phyloP scores from a whole-genome alignment of 2,888 invertebrate species.

The Epirrhoe alternata region DNA sequence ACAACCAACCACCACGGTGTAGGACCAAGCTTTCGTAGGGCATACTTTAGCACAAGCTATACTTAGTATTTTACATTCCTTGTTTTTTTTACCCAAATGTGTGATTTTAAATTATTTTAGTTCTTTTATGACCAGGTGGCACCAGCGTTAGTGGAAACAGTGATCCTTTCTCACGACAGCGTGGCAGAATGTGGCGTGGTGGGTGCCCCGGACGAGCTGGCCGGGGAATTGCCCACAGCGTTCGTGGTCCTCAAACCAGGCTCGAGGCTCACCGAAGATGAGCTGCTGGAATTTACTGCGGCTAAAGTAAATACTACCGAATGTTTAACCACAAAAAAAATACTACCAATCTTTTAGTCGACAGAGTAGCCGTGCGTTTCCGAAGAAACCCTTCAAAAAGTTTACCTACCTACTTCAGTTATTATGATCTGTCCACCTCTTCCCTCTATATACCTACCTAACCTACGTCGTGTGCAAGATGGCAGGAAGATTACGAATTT shows the following conservation, averaged over 20 bases:
- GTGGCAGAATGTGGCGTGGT: slow-evolving; percentile 92
- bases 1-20: no score
- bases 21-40: no score
- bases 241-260: slow-evolving; percentile 88
- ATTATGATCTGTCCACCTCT: no score
- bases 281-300: slow-evolving; percentile 83
- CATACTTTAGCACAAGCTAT: no score
- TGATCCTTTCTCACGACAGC: slow-evolving; percentile 88
- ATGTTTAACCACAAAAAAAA: no score
- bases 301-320: slow-evolving; percentile 61
- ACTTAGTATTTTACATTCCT: no score
- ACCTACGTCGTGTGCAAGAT: no score
- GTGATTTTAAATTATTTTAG: neutral
- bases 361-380: neutral
- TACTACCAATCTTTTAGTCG: no score
- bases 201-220: slow-evolving; percentile 88
- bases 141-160: slow-evolving; percentile 92
- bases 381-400: no score
- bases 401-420: no score
- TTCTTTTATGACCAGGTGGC: slow-evolving; percentile 80
- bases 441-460: no score
- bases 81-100: neutral
- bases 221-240: slow-evolving; percentile 91
- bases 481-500: no score
- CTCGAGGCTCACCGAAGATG: slow-evolving; percentile 77